A percentile compares a stretch with the other conserved stretches of the same genome.
Conservation (phyloP, 2,797 vertebrate species). For the Arrhamphus sclerolepis region DNA sequence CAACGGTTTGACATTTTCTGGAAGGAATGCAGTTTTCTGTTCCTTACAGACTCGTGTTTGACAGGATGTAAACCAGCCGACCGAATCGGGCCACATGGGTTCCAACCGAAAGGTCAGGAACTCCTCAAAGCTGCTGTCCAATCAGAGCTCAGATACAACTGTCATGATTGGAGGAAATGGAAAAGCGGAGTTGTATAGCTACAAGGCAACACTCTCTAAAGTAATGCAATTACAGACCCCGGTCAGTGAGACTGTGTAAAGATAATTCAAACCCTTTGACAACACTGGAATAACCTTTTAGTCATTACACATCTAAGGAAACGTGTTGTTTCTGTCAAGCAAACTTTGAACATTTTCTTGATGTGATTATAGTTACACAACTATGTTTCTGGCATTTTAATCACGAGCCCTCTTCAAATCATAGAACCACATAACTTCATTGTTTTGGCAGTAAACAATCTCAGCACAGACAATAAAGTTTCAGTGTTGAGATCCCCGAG, state of each 20-base stretch:
- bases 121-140: constrained; percentile 59
- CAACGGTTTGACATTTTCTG: constrained; percentile 67
- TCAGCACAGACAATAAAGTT: background rate
- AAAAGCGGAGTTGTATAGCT: constrained; percentile 37
- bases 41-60: constrained; percentile 70
- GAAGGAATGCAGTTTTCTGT: constrained; percentile 51
- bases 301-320: constrained; percentile 18
- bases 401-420: background rate
- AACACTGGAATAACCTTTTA: constrained; percentile 35
- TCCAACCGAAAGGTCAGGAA: constrained; percentile 73
- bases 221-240: constrained; percentile 56
- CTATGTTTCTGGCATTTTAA: constrained; percentile 3
- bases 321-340: constrained; percentile 20
- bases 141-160: constrained; percentile 63
- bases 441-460: background rate
- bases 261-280: constrained; percentile 46
- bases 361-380: too few relatives aligned
- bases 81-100: constrained; percentile 71
- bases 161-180: constrained; percentile 56
- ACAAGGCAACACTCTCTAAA: constrained; percentile 45
- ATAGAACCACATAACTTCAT: background rate
- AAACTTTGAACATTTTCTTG: constrained; percentile 21
- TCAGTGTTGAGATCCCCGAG: background rate
- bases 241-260: constrained; percentile 46
- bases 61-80: constrained; percentile 76